Base-by-base conservation (phyloP, 2,888 invertebrate species). In the Elysia crispata region DNA sequence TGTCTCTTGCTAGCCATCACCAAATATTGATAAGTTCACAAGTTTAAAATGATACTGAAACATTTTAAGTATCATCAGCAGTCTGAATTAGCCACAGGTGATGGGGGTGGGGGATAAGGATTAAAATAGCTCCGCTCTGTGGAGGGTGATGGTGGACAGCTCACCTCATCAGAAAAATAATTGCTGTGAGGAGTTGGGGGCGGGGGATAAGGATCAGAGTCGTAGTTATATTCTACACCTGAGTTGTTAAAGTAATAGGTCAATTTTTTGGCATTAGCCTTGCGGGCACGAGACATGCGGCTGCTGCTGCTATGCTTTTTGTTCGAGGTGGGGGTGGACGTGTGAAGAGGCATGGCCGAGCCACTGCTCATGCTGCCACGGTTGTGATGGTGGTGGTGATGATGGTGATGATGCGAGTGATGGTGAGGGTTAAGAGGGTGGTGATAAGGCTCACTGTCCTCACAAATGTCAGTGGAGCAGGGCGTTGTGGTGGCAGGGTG, bases 391-490 rank as follows among this genome's bases (percentile, higher is more conserved):
- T 41, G 41, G 41, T 41, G 41, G 41, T 41, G 41, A 11, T 41
- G 41, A 11, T 41, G 41, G 41, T 41, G 41, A 41, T 41, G 41
- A 11, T 41, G 41, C 11, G 41, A 41, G 41, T 41, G 41, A 23
- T 60, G 60, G 50, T 76, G 76, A 1, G 66, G 64, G n/a, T 70
- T 54, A 1, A 33, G 57, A 18, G 72, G 72, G 15, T 70, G 72
- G 64, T 81, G 86, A 82, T 91, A 91, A 13, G 92, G 91, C 85
- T 92, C 92, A 85, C 92, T 92, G 82, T 93, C 92, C 91, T 97
- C 96, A 88, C 97, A 97, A 85, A 97, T 96, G 86, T 98, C 98
- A 54, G 98, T 97, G 85, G 97, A 97, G 90, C 97, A 98, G 0
- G 98, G 98, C 30, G 98, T 98, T 23, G 91, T 90, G 18, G 97